A percentile compares a stretch with the other conserved stretches of the same genome.
Evolutionary conservation across 2,888 invertebrate genomes (phyloP).

Genomic region (Ctenicera cuprea): DNA sequence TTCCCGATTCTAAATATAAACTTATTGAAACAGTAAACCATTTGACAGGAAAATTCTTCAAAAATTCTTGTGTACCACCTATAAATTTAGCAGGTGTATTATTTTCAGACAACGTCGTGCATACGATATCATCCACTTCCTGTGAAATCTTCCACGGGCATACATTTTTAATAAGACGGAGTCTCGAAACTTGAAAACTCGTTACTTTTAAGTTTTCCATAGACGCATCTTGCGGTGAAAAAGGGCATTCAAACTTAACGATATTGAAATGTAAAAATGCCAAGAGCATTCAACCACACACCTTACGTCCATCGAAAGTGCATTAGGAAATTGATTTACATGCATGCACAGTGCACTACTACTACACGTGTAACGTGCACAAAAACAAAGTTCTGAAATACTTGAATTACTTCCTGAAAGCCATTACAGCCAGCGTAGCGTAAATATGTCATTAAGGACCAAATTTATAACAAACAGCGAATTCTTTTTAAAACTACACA

Average conservation of each 20-base stretch:
- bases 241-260: conserved; percentile 14
- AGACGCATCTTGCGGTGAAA: conserved; percentile 41
- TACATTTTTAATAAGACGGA: conserved; percentile 61
- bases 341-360: conserved; percentile 19
- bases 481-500: too few species aligned
- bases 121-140: conserved; percentile 41
- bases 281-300: conserved; percentile 9
- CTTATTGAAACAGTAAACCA: conserved; percentile 3
- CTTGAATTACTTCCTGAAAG: not conserved
- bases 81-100: conserved; percentile 35
- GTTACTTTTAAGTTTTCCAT: conserved; percentile 44
- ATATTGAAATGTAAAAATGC: conserved; percentile 33
- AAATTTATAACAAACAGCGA: too few species aligned
- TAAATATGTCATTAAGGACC: not conserved
- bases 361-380: conserved; percentile 29
- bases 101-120: conserved; percentile 38
- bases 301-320: conserved; percentile 28
- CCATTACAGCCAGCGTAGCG: not conserved
- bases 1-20: not conserved
- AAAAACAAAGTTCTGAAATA: conserved; percentile 24
- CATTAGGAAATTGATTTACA: conserved; percentile 36
- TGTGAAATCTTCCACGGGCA: conserved; percentile 50
- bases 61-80: conserved; percentile 7
- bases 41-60: not conserved
- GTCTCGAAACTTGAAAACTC: conserved; percentile 58